A percentile compares a stretch with the other conserved stretches of the same genome.
Conservation (phyloP, 2,888 invertebrate genomes). For the Drosophila colorata region DNA sequence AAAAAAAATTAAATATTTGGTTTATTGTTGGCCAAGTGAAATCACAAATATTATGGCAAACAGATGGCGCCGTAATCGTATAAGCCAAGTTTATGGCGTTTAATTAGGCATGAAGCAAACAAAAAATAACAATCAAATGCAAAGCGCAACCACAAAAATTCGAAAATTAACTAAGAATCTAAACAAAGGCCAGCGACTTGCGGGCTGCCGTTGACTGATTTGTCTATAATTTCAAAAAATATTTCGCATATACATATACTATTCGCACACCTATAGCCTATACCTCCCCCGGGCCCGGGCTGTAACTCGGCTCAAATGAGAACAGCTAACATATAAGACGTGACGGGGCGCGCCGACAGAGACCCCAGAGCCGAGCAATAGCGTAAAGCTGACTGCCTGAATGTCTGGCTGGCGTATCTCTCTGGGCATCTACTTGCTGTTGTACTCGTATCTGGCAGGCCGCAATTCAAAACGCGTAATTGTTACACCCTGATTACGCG, state of each 20-base stretch:
- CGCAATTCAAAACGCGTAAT: constrained; percentile 83
- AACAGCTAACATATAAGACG: constrained; percentile 59
- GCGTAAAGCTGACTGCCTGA: constrained; percentile 8
- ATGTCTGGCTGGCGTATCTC: constrained; percentile 27
- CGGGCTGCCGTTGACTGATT: constrained; percentile 29
- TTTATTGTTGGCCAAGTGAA: constrained; percentile 31
- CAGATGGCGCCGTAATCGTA: constrained; percentile 36
- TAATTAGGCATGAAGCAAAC: constrained; percentile 68
- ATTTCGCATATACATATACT: constrained; percentile 41
- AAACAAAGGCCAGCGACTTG: constrained; percentile 40
- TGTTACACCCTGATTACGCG: constrained; percentile 84
- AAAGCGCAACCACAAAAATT: constrained; percentile 60
- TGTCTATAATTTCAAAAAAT: constrained; percentile 59
- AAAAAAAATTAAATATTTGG: constrained; percentile 42
- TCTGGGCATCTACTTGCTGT: constrained; percentile 27
- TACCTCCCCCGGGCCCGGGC: constrained; percentile 6
- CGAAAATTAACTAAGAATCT: constrained; percentile 55
- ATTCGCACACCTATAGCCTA: constrained; percentile 19
- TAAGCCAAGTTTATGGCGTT: constrained; percentile 48
- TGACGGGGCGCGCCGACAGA: constrained; percentile 65
- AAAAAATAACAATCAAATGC: constrained; percentile 44
- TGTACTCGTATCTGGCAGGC: constrained; percentile 33
- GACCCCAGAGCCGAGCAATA: constrained; percentile 31
- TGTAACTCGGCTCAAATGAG: constrained; percentile 35
- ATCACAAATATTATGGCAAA: constrained; percentile 45